These are phyloP conservation scores for Hydriomena furcata DNA, from an alignment of 2,888 invertebrate genomes.

Conservation along the genomic window DNA sequence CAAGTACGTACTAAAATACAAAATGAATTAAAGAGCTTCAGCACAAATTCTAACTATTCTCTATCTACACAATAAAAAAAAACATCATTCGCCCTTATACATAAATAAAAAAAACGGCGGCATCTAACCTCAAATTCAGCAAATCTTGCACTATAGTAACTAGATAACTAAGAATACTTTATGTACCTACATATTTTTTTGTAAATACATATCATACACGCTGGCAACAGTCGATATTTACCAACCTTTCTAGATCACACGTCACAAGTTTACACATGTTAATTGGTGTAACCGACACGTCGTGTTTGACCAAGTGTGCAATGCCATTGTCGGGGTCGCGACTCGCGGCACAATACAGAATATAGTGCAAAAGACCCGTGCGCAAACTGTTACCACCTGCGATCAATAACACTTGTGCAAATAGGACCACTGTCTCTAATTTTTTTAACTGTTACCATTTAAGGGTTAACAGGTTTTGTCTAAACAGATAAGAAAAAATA, in stretches of 20 bases:
- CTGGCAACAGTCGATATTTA: conserved; percentile 1
- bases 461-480: no score
- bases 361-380: conserved; percentile 11
- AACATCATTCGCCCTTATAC: no score
- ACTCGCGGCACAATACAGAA: background rate
- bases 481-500: no score
- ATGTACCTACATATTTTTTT: no score
- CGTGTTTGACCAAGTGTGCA: conserved; percentile 19
- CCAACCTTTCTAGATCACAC: conserved; percentile 1
- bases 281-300: conserved; percentile 4
- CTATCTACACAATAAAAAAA: no score
- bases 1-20: no score
- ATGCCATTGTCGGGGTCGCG: conserved; percentile 6
- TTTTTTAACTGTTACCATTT: background rate
- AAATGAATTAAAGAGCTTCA: no score
- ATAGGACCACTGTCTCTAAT: background rate
- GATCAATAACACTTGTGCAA: conserved; percentile 9
- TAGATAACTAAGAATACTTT: no score
- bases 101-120: no score
- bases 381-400: conserved; percentile 4
- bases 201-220: background rate
- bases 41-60: no score
- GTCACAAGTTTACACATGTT: conserved; percentile 6
- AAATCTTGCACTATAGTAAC: no score
- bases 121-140: no score